phyloP scores from a whole-genome alignment of 2,888 invertebrate genomes.

The Ethmia dodecea region DNA sequence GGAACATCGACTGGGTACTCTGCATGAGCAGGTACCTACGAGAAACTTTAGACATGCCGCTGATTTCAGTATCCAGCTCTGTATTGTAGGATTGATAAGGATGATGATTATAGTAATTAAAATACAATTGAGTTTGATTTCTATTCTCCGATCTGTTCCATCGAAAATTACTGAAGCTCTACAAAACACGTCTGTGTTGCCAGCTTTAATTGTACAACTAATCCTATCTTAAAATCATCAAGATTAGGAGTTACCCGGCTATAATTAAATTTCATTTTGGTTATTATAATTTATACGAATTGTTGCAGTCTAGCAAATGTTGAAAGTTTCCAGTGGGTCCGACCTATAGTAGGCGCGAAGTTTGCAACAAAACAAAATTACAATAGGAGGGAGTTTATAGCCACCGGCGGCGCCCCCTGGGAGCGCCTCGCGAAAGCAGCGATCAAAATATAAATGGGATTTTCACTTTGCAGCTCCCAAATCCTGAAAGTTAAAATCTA shows the following conservation, averaged over 20 bases:
- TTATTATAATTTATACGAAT: slow-evolving; percentile 54
- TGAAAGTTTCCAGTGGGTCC: slow-evolving; percentile 46
- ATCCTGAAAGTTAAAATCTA: slow-evolving; percentile 42
- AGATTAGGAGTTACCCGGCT: slow-evolving; percentile 28
- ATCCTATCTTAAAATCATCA: slow-evolving; percentile 1
- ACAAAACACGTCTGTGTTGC: no score
- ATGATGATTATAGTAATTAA: no score
- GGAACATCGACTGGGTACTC: no score
- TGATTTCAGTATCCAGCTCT: no score
- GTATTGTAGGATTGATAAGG: no score
- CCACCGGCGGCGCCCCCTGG: slow-evolving; percentile 28
- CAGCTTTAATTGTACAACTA: no score
- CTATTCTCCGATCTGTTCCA: no score
- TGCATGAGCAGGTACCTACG: no score
- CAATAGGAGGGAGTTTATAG: slow-evolving; percentile 52
- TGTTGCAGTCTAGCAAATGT: slow-evolving; percentile 49
- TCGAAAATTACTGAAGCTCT: no score
- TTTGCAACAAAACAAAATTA: slow-evolving; percentile 60
- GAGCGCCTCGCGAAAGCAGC: slow-evolving; percentile 36
- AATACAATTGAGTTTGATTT: no score
- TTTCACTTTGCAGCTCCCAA: slow-evolving; percentile 42
- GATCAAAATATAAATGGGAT: slow-evolving; percentile 51
- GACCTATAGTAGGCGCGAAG: slow-evolving; percentile 41
- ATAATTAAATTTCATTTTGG: slow-evolving; percentile 54
- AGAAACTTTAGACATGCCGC: no score